Evolutionary conservation across 2,888 invertebrate genomes (phyloP).

Genomic region (Papilio gigon): DNA sequence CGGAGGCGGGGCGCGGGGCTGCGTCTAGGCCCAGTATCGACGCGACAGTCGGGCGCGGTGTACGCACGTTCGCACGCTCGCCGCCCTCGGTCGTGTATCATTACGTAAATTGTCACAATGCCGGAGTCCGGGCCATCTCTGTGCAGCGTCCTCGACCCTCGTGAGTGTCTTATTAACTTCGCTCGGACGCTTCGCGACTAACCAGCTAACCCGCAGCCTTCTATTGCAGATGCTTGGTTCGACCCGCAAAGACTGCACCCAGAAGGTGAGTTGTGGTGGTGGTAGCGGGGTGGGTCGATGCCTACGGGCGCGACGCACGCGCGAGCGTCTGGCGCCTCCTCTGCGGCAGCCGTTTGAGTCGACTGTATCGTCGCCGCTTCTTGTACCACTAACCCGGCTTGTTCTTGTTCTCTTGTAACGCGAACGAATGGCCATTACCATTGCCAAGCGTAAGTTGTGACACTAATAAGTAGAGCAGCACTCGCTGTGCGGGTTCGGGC

Average conservation of each 20-base stretch:
- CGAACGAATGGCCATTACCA: too few species aligned
- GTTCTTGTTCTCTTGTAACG: too few species aligned
- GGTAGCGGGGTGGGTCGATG: constrained; percentile 58
- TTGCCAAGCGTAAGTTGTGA: constrained; percentile 19
- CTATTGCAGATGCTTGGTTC: constrained; percentile 96
- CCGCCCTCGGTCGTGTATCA: constrained; percentile 62
- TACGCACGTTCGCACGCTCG: constrained; percentile 68
- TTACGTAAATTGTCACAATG: constrained; percentile 79
- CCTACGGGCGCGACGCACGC: constrained; percentile 52
- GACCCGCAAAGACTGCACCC: constrained; percentile 95
- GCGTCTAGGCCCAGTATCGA: constrained; percentile 78
- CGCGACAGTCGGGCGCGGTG: constrained; percentile 82
- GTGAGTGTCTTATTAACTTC: constrained; percentile 66
- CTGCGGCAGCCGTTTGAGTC: constrained; percentile 43
- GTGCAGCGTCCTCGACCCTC: constrained; percentile 77
- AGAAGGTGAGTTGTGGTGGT: constrained; percentile 87
- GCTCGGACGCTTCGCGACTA: constrained; percentile 74
- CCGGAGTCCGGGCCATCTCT: constrained; percentile 76
- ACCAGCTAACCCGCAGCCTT: constrained; percentile 82
- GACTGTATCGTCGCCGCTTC: constrained; percentile 44
- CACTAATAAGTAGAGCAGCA: constrained; percentile 25
- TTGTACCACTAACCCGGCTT: constrained; percentile 45
- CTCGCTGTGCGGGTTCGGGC: background rate
- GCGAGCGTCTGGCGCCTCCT: constrained; percentile 50
- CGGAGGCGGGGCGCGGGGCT: constrained; percentile 58